phyloP scores from a whole-genome alignment of 2,888 invertebrate species.

The Phlogophora meticulosa region DNA sequence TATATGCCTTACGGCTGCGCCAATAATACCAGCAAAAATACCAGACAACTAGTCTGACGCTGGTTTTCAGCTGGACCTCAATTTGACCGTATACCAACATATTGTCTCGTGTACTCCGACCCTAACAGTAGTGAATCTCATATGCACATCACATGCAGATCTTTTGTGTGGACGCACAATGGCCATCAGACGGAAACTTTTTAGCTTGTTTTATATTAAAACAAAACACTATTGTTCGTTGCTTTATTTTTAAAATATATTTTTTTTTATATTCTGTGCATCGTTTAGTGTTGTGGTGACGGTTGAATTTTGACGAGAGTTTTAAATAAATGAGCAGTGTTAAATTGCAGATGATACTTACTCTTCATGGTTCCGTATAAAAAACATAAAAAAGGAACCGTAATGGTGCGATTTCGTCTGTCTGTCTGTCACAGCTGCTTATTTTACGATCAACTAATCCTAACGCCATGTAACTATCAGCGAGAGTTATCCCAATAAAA shows the following conservation, averaged over 20 bases:
- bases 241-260: conserved; percentile 55
- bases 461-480: too few species aligned
- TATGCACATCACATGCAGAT: conserved; percentile 67
- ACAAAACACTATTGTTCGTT: conserved; percentile 69
- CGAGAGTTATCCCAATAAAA: too few species aligned
- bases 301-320: neutral
- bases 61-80: too few species aligned
- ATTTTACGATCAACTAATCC: too few species aligned
- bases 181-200: conserved; percentile 72
- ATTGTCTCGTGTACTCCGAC: neutral
- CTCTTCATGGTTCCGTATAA: too few species aligned
- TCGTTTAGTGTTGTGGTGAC: conserved; percentile 13
- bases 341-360: too few species aligned
- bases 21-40: too few species aligned
- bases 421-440: too few species aligned
- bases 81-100: neutral
- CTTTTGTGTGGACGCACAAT: conserved; percentile 72
- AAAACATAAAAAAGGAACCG: too few species aligned
- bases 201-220: conserved; percentile 72
- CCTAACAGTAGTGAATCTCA: conserved; percentile 47
- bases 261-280: conserved; percentile 35
- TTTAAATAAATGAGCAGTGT: neutral
- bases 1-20: too few species aligned
- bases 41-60: too few species aligned
- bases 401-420: too few species aligned